Evolutionary conservation across 2,888 invertebrate genomes (phyloP), one percentile per base, ranked within the genome.

Genomic region (Sinopyrophorus schimmeli): DNA sequence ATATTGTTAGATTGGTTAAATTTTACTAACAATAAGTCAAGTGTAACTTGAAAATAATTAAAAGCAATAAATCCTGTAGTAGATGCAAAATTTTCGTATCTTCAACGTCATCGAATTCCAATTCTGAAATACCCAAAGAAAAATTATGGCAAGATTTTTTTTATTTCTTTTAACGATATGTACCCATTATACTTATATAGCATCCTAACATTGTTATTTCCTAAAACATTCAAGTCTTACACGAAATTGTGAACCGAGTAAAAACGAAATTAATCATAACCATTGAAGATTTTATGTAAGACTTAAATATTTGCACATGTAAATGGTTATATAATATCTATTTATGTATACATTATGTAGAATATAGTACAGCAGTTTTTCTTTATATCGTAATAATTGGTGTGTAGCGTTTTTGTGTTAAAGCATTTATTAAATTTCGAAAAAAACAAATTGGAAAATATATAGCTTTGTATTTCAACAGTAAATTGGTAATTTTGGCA

Each of bases 171-270:
- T 47, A 52, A 51, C 57, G 57, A 57, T 57, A 57, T 57, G 57
- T 57, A 54, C 54, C 49, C 57, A 57, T 57, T 57, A 57, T 57
- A 57, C 49, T 57, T 54, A 54, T 50, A 57, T 52, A 51, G 50
- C 51, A 26, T 52, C 51, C 49, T 41, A 51, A 40, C 35, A 41
- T 52, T 40, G 47, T 52, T 49, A 52, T 47, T 51, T 35, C 15
- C 51, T 42, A 51, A 42, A 40, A 47, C 38, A 39, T 46, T 57
- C 43, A 50, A 54, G 47, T 47, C 51, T 42, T 52, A 21, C 37
- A 47, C 47, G 44, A 49, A 43, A 43, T 38, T 11, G 11, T 10
- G 11, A 9, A 11, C 20, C 21, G n/a, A 32, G n/a, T 17, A 10
- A 12, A 30, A 27, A 20, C 14, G n/a, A 26, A 32, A 27, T 14